Evolutionary conservation across 2,888 invertebrate species (phyloP).

Genomic region (Micropterix aruncella): DNA sequence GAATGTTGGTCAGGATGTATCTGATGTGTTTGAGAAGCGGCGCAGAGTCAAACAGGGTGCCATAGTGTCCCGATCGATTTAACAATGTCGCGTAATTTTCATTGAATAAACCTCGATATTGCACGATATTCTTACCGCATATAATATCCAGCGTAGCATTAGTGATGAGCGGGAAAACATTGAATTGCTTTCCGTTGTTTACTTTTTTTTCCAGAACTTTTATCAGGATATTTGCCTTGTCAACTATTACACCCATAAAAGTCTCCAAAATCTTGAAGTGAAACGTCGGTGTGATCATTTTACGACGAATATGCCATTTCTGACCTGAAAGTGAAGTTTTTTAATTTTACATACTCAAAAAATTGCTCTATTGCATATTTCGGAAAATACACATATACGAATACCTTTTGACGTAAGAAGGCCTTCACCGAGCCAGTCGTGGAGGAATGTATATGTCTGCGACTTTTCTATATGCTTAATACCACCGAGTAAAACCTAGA

Average conservation of each 20-base stretch:
- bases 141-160: neutral
- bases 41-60: too few species aligned
- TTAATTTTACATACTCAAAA: too few species aligned
- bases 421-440: neutral
- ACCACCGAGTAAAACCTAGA: neutral
- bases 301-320: neutral
- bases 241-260: neutral
- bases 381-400: too few species aligned
- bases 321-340: neutral
- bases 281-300: neutral
- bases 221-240: neutral
- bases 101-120: too few species aligned
- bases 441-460: neutral
- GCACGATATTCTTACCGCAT: neutral
- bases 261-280: neutral
- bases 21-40: too few species aligned
- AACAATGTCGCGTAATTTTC: too few species aligned
- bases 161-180: neutral
- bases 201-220: neutral
- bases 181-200: neutral
- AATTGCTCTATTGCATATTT: too few species aligned
- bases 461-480: neutral
- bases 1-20: too few species aligned
- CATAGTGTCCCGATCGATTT: too few species aligned
- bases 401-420: neutral